phyloP scores from a whole-genome alignment of 2,113 vertebrate genomes.

The Otolemur garnettii region DNA sequence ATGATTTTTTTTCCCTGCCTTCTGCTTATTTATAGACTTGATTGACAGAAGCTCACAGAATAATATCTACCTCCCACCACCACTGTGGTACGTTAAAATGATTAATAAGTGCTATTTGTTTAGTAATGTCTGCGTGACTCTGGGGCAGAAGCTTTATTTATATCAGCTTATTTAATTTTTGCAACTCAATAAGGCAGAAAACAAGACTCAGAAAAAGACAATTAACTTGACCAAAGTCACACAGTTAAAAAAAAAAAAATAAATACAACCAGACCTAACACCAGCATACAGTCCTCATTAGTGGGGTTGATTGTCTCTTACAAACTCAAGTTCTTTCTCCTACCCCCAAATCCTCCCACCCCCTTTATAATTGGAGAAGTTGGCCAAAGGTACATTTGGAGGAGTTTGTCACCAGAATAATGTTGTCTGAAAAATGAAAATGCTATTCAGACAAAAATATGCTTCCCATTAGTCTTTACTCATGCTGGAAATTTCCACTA shows the following conservation, averaged over 20 bases:
- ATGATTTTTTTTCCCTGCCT: conserved; percentile 57
- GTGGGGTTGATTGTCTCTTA: not conserved
- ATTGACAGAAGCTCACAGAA: not conserved
- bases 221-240: not conserved
- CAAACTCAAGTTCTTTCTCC: not conserved
- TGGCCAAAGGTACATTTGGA: not conserved
- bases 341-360: not conserved
- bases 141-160: not conserved
- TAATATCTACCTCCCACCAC: not conserved
- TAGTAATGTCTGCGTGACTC: not conserved
- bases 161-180: not conserved
- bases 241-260: not conserved
- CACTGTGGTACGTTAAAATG: not conserved
- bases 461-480: not conserved
- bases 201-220: not conserved
- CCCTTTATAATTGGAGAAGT: not conserved
- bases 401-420: not conserved
- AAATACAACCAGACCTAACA: not conserved
- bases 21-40: conserved; percentile 18
- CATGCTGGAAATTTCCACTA: not conserved
- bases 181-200: not conserved
- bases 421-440: not conserved
- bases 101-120: not conserved
- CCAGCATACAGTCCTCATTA: not conserved
- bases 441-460: not conserved